phyloP scores from a whole-genome alignment of 37 sponge, comb jelly and placozoan species.

The Beroe ovata region DNA sequence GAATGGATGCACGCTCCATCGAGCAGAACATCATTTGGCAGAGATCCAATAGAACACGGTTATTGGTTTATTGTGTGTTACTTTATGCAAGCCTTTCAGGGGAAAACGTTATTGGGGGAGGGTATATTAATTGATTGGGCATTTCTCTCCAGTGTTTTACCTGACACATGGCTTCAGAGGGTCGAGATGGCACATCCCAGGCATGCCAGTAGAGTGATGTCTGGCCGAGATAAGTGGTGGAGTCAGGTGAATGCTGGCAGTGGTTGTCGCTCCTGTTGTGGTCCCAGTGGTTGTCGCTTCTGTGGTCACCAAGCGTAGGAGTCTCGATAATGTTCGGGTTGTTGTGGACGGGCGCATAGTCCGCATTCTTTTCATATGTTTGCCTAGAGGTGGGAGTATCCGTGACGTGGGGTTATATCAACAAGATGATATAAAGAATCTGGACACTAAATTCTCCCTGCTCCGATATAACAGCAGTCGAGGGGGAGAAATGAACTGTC shows the following conservation, averaged over 20 bases:
- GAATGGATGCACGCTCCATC: not conserved
- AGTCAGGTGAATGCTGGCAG: not conserved
- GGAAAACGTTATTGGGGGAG: not conserved
- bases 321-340: not conserved
- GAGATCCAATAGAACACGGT: not conserved
- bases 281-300: not conserved
- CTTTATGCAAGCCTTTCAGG: not conserved
- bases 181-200: not conserved
- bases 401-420: too few species aligned
- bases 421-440: too few species aligned
- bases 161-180: not conserved
- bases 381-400: too few species aligned
- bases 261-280: not conserved
- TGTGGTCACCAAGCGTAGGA: not conserved
- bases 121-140: too few species aligned
- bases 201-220: not conserved
- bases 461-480: too few species aligned
- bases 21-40: not conserved
- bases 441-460: too few species aligned
- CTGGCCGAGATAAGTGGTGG: not conserved
- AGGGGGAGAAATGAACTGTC: too few species aligned
- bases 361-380: too few species aligned
- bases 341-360: too few species aligned
- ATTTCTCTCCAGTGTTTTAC: too few species aligned
- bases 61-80: not conserved